Conservation (phyloP, 2,113 vertebrate species). For the Tor tambroides region DNA sequence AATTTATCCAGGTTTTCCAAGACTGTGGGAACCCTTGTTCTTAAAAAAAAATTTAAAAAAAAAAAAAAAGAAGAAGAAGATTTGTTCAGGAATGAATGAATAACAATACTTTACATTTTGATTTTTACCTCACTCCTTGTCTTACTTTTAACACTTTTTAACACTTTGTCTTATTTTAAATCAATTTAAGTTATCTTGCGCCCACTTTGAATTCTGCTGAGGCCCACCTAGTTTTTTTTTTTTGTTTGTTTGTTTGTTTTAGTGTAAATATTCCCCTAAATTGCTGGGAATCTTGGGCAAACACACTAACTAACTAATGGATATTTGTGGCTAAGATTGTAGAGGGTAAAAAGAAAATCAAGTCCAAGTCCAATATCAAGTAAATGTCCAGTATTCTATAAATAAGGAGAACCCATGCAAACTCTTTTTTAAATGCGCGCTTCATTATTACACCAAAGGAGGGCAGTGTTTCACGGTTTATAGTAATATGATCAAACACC, state of each 20-base stretch:
- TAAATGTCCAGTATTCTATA: background rate
- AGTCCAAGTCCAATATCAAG: background rate
- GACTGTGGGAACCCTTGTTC: background rate
- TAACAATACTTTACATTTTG: background rate
- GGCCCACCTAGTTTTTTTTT: no score
- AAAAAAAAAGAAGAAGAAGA: no score
- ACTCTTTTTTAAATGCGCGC: background rate
- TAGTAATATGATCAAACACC: background rate
- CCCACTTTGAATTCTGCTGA: no score
- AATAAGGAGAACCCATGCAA: background rate
- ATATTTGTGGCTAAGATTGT: background rate
- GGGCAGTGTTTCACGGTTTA: constrained; percentile 23
- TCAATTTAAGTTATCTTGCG: no score
- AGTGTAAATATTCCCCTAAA: no score
- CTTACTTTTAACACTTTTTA: no score
- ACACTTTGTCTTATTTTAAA: no score
- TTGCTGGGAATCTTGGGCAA: no score
- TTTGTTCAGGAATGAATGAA: background rate
- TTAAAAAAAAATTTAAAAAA: no score
- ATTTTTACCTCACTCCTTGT: background rate
- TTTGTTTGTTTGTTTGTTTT: no score
- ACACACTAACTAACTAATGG: background rate
- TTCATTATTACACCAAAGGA: constrained; percentile 1
- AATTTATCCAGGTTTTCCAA: background rate
- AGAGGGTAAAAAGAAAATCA: background rate